Evolutionary conservation across 2,113 vertebrate genomes (phyloP), one percentile per base, ranked within the genome.

Genomic region (Pluvianellus socialis): DNA sequence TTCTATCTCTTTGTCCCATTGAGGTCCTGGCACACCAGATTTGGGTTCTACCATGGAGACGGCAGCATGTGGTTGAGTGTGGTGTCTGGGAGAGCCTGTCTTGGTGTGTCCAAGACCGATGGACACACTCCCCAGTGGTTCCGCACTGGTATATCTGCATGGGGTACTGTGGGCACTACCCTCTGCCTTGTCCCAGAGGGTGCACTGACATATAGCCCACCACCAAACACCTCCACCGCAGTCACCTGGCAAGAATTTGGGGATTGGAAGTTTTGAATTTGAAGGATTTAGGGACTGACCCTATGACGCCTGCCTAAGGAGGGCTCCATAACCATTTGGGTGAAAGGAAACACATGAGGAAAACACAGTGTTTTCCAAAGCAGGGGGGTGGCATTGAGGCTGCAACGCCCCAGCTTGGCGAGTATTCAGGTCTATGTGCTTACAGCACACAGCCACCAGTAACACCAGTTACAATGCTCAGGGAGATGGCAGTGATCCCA

Each of bases 141-240:
- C n/a, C 33, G 38, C 0, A 0, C 26, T 17, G 27, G 22, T 5
- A 6, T 5, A 23, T 55, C 38, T 4, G 1, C 4, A 21, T 9
- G 85, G 32, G 40, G 13, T 52, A 30, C 47, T 30, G 27, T 28
- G 68, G 22, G 8, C 23, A 27, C 8, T 58, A 61, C 27, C 35
- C 11, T 80, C 61, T 65, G 33, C 52, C 40, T 61, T 26, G 20
- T 55, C 42, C 52, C 47, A 59, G 38, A 44, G 22, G 7, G 0
- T 1, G 7, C 23, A 21, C 45, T 26, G 40, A 13, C 42, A 19
- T 21, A 20, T 8, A n/a, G 21, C 38, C 53, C 63, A 21, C 23
- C 59, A 26, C 23, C 30, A 38, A 62, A 47, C 28, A 17, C 28
- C 32, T 30, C 16, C 38, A 65, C 6, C 66, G 40, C 0, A 2